A percentile compares a stretch with the other conserved stretches of the same genome.
phyloP scores from a whole-genome alignment of 1,140 invertebrate species.

The Drosophila lacertosa region DNA sequence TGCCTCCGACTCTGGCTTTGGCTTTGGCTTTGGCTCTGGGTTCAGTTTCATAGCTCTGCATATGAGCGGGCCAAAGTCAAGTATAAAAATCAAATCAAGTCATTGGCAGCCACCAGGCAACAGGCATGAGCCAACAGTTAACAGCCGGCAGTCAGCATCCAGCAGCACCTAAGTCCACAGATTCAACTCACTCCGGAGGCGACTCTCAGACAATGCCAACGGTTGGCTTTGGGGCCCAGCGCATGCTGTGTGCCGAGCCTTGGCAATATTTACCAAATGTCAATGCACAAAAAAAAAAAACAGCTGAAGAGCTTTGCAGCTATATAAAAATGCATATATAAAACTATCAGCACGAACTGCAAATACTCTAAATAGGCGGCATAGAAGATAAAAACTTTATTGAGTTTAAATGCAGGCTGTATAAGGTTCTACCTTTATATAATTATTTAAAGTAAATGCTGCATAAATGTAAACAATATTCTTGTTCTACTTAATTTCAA shows the following conservation, averaged over 20 bases:
- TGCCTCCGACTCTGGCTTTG: conserved; percentile 31
- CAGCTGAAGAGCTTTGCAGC: conserved; percentile 46
- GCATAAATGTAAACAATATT: too few relatives aligned
- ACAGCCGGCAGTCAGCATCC: conserved; percentile 42
- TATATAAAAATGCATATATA: conserved; percentile 43
- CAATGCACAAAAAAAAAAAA: conserved; percentile 64
- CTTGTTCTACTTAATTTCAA: too few relatives aligned
- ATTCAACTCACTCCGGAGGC: conserved; percentile 21
- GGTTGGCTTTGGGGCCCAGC: conserved; percentile 2
- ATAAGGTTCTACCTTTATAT: neutral
- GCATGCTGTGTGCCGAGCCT: conserved; percentile 44
- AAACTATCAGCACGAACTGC: conserved; percentile 10
- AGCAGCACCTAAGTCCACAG: conserved; percentile 30
- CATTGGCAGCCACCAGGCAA: conserved; percentile 62
- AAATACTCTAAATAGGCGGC: conserved; percentile 38
- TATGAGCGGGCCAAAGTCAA: conserved; percentile 49
- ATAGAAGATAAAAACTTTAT: neutral
- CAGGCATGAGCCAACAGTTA: conserved; percentile 30
- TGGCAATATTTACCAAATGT: conserved; percentile 81
- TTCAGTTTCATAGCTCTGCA: conserved; percentile 35
- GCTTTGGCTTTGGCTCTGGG: neutral
- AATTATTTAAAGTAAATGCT: too few relatives aligned
- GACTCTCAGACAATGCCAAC: conserved; percentile 45
- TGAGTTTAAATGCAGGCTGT: neutral
- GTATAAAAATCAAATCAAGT: conserved; percentile 79